Conservation (phyloP, 2,888 invertebrate species). For the Calameuta idolon region DNA sequence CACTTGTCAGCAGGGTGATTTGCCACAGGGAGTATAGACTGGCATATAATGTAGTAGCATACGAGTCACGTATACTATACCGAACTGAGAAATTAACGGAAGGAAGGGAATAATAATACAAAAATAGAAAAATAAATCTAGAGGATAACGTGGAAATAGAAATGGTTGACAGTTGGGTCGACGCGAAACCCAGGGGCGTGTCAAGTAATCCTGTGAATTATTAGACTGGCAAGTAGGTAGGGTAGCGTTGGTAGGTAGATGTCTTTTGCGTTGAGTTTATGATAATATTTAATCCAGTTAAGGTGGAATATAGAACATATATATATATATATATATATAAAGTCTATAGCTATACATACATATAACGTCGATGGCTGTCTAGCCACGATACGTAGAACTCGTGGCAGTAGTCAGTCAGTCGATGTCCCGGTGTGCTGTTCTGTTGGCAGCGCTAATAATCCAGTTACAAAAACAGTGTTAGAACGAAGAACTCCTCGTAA, state of each 20-base stretch:
- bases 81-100: not conserved
- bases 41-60: not conserved
- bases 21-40: not conserved
- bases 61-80: not conserved
- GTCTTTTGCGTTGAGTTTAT: slow-evolving; percentile 47
- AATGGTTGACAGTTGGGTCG: not conserved
- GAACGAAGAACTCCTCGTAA: not conserved
- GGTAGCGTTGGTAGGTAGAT: slow-evolving; percentile 7
- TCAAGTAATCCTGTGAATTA: slow-evolving; percentile 16
- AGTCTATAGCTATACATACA: no score
- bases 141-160: not conserved
- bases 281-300: slow-evolving; percentile 62
- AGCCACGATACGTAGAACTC: slow-evolving; percentile 27
- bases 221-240: slow-evolving; percentile 9
- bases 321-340: not conserved
- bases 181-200: not conserved
- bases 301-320: slow-evolving; percentile 26
- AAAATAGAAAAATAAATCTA: not conserved
- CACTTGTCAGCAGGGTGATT: not conserved
- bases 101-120: not conserved
- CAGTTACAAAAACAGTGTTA: slow-evolving; percentile 42
- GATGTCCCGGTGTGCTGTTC: slow-evolving; percentile 46
- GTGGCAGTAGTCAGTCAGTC: slow-evolving; percentile 46
- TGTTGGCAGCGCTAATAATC: slow-evolving; percentile 49
- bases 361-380: slow-evolving; percentile 4